Evolutionary conservation across 1,140 invertebrate genomes (phyloP), one percentile per base, ranked within the genome.

Genomic region (Conus betulinus): DNA sequence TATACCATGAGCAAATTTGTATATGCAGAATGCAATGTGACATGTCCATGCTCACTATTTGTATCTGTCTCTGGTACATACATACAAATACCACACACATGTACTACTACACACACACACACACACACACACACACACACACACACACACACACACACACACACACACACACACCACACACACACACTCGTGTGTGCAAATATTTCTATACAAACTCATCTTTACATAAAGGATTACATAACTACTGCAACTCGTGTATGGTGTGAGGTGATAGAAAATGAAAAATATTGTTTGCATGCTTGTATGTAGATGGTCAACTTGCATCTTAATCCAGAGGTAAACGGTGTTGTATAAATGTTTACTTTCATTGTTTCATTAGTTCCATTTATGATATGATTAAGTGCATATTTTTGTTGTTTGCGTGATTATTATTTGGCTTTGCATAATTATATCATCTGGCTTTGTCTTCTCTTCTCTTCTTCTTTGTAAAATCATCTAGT

Each of bases 311-410:
- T 87, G 85, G 53, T 79, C 85, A 87, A 57, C 53, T 25, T 57
- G 25, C 85, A 78, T 27, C 85, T 87, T 51, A 78, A 87, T 27
- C 71, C 85, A 87, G 85, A 87, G 74, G 85, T 87, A 87, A 86
- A 74, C 57, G 23, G 13, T 23, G n/a, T 52, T 53, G 15, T 57
- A 57, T 57, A 15, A 51, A 51, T 25, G 25, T 39, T 84, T 63
- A n/a, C 39, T 84, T 23, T 84, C 15, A 17, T 25, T 1, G 15
- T 11, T 60, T 84, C 13, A 10, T 6, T 60, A 7, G 3, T 60
- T 25, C 23, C 53, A 6, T 25, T 60, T 23, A 17, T 57, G n/a
- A 57, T 84, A 67, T 63, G 10, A 63, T 60, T 27, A 13, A 67
- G 57, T 67, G 10, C 39, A 13, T 63, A 27, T 67, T 39, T 67